Conservation (phyloP, 2,888 invertebrate species). For the Sphaerophoria rueppellii region DNA sequence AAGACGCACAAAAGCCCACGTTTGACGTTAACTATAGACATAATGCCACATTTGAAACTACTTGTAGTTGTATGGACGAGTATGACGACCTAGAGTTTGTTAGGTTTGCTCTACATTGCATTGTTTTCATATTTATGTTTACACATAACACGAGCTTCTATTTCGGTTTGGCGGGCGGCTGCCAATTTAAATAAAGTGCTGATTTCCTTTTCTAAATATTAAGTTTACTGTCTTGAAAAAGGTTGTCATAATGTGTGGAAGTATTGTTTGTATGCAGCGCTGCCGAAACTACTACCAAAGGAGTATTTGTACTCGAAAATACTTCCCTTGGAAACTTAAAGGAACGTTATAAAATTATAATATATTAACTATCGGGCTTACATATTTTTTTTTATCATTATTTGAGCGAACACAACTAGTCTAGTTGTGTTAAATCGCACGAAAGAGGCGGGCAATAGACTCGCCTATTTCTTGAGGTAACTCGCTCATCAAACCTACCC, state of each 20-base stretch:
- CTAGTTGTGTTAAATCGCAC: too few species aligned
- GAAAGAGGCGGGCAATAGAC: too few species aligned
- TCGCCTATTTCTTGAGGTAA: too few species aligned
- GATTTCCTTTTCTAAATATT: constrained; percentile 66
- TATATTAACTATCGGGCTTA: too few species aligned
- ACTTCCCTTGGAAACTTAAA: too few species aligned
- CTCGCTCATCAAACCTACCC: too few species aligned
- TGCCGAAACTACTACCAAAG: too few species aligned
- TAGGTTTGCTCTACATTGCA: constrained; percentile 7
- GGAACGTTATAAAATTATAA: too few species aligned
- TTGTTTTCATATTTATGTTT: background rate
- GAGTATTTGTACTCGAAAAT: too few species aligned
- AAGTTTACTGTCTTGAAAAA: constrained; percentile 5
- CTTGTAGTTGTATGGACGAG: background rate
- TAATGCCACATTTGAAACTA: background rate
- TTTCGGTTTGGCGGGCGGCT: constrained; percentile 38
- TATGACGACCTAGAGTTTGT: constrained; percentile 6
- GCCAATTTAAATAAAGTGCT: constrained; percentile 74
- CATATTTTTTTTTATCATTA: too few species aligned
- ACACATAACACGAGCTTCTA: constrained; percentile 11
- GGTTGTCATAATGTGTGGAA: background rate
- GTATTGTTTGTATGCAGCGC: too few species aligned
- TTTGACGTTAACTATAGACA: background rate
- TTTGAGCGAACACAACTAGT: too few species aligned
- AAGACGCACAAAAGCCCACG: constrained; percentile 10